Base-by-base conservation (phyloP, 1,140 invertebrate species). In the Drosophila lini region DNA sequence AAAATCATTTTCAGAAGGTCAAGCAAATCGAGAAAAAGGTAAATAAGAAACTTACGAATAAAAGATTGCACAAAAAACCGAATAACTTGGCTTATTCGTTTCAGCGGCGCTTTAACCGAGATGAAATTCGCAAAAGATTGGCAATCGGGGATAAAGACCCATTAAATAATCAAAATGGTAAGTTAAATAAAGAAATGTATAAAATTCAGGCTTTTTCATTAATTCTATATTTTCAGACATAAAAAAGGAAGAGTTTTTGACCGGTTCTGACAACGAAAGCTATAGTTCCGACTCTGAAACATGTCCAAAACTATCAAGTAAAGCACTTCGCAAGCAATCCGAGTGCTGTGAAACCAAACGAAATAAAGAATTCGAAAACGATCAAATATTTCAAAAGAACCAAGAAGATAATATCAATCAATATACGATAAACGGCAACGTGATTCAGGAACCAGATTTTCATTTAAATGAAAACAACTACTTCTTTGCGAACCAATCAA, bases 181-280 rank as follows among this genome's bases (percentile, higher is more conserved):
- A 22, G 31, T 28, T 15, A 10, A 15, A 40, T 36, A 38, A 38
- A 2, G 0, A 36, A 15, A 10, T 22, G 1, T 31, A 5, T 15
- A 0, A 0, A 11, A 9, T 28, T 25, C 13, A 38, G 13, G 13
- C 9, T 13, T 48, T 16, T 3, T 2, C 22, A 38, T 32, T 22
- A 34, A 3, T 16, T 8, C 15, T 32, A 0, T 19, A 61, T 28
- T 93, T 94, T 98, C 16, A 97, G 98, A 94, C 98, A 98, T 81
- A 97, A 97, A 94, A 98, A 98, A 93, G 97, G 47, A 98, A 92
- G 97, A 98, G 22, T 90, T 96, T 96, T 47, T 96, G 15, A 69
- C 65, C 7, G 62, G 96, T 16, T 97, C 96, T 50, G 97, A 97
- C 84, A 96, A 94, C 71, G 96, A 96, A 91, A 96, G 95, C 53